These are phyloP conservation scores for Tribolium castaneum DNA, from an alignment of 1,140 invertebrate species.

Conservation along the genomic window DNA sequence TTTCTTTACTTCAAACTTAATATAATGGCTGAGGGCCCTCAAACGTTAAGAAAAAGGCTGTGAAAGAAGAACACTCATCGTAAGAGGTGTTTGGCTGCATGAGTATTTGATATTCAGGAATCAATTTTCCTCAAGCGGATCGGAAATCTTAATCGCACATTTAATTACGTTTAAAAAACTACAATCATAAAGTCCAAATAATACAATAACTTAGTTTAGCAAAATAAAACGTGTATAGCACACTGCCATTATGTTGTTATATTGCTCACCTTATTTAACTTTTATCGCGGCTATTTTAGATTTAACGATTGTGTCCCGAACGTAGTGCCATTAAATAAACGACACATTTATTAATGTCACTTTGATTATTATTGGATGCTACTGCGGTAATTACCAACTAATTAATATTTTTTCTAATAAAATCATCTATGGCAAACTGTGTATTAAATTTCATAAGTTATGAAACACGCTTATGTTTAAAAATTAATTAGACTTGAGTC, in stretches of 20 bases:
- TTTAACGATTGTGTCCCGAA: not conserved
- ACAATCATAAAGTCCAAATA: too few relatives aligned
- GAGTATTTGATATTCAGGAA: not conserved
- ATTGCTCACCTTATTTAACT: not conserved
- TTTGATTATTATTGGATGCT: not conserved
- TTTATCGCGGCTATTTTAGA: not conserved
- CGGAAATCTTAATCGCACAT: too few relatives aligned
- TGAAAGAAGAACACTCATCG: not conserved
- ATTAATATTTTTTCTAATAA: not conserved
- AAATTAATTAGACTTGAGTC: conserved; percentile 1
- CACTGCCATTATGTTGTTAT: not conserved
- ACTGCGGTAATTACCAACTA: not conserved
- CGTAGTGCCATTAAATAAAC: not conserved
- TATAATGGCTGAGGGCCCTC: not conserved
- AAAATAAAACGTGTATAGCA: not conserved
- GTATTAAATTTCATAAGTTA: not conserved
- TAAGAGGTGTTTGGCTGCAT: not conserved
- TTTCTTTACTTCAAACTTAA: not conserved
- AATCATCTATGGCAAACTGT: too few relatives aligned
- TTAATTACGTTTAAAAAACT: too few relatives aligned
- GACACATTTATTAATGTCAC: not conserved
- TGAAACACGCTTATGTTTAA: not conserved
- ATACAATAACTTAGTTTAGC: too few relatives aligned
- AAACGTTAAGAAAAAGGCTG: not conserved
- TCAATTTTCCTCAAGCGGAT: not conserved